phyloP scores from a whole-genome alignment of 1,140 invertebrate genomes.

The Drosophila nikananu region DNA sequence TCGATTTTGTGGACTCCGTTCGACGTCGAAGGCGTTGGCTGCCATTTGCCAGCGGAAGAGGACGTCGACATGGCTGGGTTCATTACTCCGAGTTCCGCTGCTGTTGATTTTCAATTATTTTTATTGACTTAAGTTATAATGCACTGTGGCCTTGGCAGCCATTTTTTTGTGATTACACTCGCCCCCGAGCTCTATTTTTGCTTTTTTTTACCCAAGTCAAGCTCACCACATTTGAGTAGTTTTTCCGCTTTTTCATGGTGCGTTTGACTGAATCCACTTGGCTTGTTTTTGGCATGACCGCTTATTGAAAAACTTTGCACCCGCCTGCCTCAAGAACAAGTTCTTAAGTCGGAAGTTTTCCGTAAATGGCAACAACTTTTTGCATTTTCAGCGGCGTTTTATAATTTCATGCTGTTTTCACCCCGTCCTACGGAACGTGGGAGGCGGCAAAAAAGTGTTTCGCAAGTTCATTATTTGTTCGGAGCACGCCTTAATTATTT shows the following conservation, averaged over 20 bases:
- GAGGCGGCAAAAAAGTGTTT: slow-evolving; percentile 40
- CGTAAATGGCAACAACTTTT: slow-evolving; percentile 71
- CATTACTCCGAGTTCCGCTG: slow-evolving; percentile 56
- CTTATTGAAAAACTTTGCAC: slow-evolving; percentile 77
- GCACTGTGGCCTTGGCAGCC: slow-evolving; percentile 50
- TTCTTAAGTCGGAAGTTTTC: slow-evolving; percentile 53
- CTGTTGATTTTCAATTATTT: slow-evolving; percentile 79
- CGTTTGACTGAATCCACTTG: slow-evolving; percentile 19
- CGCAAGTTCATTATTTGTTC: slow-evolving; percentile 60
- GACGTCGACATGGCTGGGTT: slow-evolving; percentile 50
- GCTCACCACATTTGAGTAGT: slow-evolving; percentile 45
- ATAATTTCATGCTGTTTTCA: slow-evolving; percentile 60
- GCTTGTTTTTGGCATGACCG: slow-evolving; percentile 62
- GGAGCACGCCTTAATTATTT: slow-evolving; percentile 63
- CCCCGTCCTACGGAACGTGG: neutral
- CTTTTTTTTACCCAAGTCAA: slow-evolving; percentile 10
- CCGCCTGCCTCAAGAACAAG: slow-evolving; percentile 14
- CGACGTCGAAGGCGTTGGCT: slow-evolving; percentile 10
- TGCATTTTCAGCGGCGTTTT: slow-evolving; percentile 48
- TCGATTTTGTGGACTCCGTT: slow-evolving; percentile 28
- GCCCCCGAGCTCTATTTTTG: slow-evolving; percentile 1
- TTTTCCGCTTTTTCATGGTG: slow-evolving; percentile 22
- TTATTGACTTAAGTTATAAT: slow-evolving; percentile 77
- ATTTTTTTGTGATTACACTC: slow-evolving; percentile 44
- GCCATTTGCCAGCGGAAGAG: slow-evolving; percentile 13